Base-by-base conservation (phyloP, 1,140 invertebrate species). In the Pygmarrhopalites habei region DNA sequence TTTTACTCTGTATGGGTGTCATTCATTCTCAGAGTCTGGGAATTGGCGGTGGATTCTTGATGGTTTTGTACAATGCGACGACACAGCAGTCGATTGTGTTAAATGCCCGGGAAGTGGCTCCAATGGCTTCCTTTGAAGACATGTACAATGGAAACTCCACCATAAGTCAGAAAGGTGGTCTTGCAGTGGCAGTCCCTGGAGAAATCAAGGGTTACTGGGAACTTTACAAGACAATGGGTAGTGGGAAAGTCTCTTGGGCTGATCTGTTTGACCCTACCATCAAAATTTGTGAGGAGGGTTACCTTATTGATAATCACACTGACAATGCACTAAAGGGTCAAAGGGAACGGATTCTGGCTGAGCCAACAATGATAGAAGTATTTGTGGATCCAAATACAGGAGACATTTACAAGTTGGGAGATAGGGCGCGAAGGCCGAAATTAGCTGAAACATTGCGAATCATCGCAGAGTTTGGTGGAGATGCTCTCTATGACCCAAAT, bases 181-280 rank as follows among this genome's bases (percentile, higher is more conserved):
- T 90, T 17, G 78, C 92, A 2, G 83, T 94, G 25, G 91, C 82
- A 0, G 87, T 96, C 12, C 94, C 95, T 5, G 95, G 94, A 1
- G 93, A 97, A 76, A 72, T 97, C 1, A 83, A 84, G 62, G 95
- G 93, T 2, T 92, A 92, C 72, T 88, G 88, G 84, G 81, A 83
- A 61, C 87, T 90, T 0, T 86, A 95, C 74, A 76, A 86, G 70
- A 53, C 69, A 19, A 39, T 56, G 12, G 53, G 51, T 21, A 41
- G 39, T 41, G 44, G 44, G 10, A 47, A 47, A 47, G 57, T 79
- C 17, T 70, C 75, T 2, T 79, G 78, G 78, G 71, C 58, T 23
- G 67, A 72, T 0, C 66, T 79, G 10, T 74, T 79, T 58, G 4
- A 71, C 23, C 75, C 77, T n/a, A 69, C 75, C 5, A 76, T 79